Percentiles rank a stretch among this genome's conserved stretches.
These are phyloP conservation scores for Mastacembelus armatus DNA, from an alignment of 2,797 vertebrate species.

Conservation along the genomic window DNA sequence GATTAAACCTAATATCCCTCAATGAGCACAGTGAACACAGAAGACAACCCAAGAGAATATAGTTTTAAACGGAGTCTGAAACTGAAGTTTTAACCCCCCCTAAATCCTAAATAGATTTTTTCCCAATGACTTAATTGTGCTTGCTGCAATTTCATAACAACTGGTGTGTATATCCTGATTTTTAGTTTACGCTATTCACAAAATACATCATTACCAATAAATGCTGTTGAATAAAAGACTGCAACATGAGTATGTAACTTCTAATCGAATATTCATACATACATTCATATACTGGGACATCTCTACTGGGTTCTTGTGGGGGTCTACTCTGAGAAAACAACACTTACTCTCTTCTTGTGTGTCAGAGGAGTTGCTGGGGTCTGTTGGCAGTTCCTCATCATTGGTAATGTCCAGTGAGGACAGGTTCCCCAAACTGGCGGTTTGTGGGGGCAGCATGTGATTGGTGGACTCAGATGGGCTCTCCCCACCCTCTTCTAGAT, in stretches of 20 bases:
- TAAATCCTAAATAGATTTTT: too few relatives aligned
- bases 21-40: neutral
- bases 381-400: conserved; percentile 90
- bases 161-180: neutral
- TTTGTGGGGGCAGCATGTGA: conserved; percentile 80
- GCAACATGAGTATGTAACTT: too few relatives aligned
- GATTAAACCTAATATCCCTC: neutral
- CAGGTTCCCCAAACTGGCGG: conserved; percentile 81
- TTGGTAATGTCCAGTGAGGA: conserved; percentile 88
- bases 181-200: neutral
- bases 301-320: neutral
- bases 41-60: neutral
- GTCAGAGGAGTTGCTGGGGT: conserved; percentile 92
- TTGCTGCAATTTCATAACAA: too few relatives aligned
- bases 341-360: conserved; percentile 91
- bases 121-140: too few relatives aligned
- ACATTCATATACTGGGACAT: neutral
- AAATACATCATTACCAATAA: neutral
- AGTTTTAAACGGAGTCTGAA: too few relatives aligned
- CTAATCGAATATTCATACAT: neutral
- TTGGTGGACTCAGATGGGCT: conserved; percentile 83
- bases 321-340: neutral
- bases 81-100: too few relatives aligned
- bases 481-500: conserved; percentile 83
- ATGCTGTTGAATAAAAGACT: too few relatives aligned